Base-by-base conservation (phyloP, 2,113 vertebrate species). In the Sorex araneus region DNA sequence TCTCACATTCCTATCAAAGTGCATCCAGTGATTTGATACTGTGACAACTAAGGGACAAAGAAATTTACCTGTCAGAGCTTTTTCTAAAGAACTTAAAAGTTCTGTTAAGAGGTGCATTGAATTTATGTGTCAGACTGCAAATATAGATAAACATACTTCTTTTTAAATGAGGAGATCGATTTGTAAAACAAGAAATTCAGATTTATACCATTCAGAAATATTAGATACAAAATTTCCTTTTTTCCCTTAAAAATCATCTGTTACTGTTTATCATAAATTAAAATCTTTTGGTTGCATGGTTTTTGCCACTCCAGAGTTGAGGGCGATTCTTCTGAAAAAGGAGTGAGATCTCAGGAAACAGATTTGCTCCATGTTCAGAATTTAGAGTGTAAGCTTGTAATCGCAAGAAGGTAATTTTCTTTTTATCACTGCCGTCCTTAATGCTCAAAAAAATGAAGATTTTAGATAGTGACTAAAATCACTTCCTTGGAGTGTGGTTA, bases 331-430 rank as follows among this genome's bases (percentile, higher is more conserved):
- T 76, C 3, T 34, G 3, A 50, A 75, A 69, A 94, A 71, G 10
- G 18, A 43, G 45, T 83, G 23, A 73, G 84, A 90, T 60, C 76
- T 84, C 60, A 92, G 64, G 36, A 76, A 87, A 69, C 21, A 27
- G 70, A 75, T 88, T 93, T 83, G 36, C 36, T 92, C 13, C 66
- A 45, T 90, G 30, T 78, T n/a, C 27, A 80, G 89, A 85, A 89
- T 60, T 43, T 43, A 43, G 87, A 92, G 47, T 93, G 81, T 87
- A 92, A 95, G 77, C 74, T 93, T 70, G 69, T 95, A 94, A 95
- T 95, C 95, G 67, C 81, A 90, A 74, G 74, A 91, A 93, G 73
- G 50, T 82, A 82, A 91, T 91, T 94, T 94, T 89, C 30, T 94
- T 93, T 92, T 96, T 87, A 92, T 88, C 92, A 45, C 74, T 60